Evolutionary conservation across 2,113 vertebrate genomes (phyloP), one percentile per base, ranked within the genome.

Genomic region (Myrmecobius fasciatus): DNA sequence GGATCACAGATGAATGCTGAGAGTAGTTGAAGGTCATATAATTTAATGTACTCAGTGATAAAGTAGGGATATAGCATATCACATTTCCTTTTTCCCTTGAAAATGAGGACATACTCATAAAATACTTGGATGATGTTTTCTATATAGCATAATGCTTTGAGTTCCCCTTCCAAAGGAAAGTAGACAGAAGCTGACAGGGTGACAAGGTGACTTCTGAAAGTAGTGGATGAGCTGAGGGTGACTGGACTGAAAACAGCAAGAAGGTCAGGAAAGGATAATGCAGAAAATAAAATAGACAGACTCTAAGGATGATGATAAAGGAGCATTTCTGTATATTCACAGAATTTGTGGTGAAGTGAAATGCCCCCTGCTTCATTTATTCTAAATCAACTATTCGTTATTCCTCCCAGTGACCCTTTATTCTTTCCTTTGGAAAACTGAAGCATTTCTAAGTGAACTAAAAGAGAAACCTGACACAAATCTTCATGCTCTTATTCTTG

Each of bases 371-470:
- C 89, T 91, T 94, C 51, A 36, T 92, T 96, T 94, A 89, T 97
- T 89, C 48, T 91, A 91, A 17, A 91, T 17, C 75, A 43, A 48
- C 56, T 90, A 28, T 51, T 54, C 49, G 20, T 83, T 92, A 89
- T 52, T 96, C 67, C 89, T 93, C 92, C 83, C 91, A 51, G 22
- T 93, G 53, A 93, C 75, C n/a, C 28, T 91, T 56, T 88, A 17
- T 47, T 95, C 83, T 91, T 91, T 52, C 95, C 89, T 89, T 52
- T 92, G 93, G 88, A 97, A 90, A 92, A 67, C 28, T 56, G 22
- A 92, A 96, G 22, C 90, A 52, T 91, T 95, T 94, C 4, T 93
- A 94, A 92, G 46, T 96, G n/a, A 94, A 95, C 95, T 92, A 53
- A 95, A 96, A 93, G n/a, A 53, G 53, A 90, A 10, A 90, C 47